Evolutionary conservation across 2,797 vertebrate species (phyloP).

Genomic region (Alca torda): DNA sequence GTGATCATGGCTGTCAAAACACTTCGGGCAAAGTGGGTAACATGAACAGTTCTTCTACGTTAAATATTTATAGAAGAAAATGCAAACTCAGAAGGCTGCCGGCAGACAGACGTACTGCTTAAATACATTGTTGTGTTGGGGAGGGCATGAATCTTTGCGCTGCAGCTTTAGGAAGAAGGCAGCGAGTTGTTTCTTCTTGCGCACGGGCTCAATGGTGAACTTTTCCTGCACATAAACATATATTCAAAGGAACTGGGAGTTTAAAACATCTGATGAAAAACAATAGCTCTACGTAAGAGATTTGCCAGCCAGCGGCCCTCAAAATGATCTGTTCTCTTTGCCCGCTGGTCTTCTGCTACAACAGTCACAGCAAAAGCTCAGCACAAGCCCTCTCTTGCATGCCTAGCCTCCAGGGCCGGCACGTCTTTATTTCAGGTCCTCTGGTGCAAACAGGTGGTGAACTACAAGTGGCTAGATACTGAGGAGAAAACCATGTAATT

Average conservation of each 20-base stretch:
- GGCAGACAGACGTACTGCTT: constrained; percentile 12
- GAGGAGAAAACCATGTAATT: constrained; percentile 50
- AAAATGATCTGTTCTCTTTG: not conserved
- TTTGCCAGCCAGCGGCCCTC: not conserved
- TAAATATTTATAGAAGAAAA: constrained; percentile 71
- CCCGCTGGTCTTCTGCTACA: constrained; percentile 1
- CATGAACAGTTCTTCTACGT: constrained; percentile 42
- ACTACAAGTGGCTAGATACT: not conserved
- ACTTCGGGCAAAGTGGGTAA: constrained; percentile 47
- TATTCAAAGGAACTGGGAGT: not conserved
- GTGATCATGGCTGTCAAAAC: constrained; percentile 70
- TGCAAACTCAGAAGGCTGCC: constrained; percentile 47
- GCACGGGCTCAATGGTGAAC: fast-evolving
- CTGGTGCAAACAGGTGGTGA: constrained; percentile 56
- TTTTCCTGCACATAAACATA: not conserved
- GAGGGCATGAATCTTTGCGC: fast-evolving
- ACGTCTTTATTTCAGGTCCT: not conserved
- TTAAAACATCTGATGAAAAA: constrained; percentile 11
- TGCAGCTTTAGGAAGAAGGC: not conserved
- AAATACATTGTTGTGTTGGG: not conserved
- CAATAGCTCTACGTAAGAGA: not conserved
- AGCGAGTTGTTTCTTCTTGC: not conserved
- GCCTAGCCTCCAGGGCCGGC: not conserved
- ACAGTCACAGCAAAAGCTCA: not conserved
- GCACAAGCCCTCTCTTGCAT: not conserved